A percentile compares a stretch with the other conserved stretches of the same genome.
phyloP scores from a whole-genome alignment of 1,140 invertebrate genomes.

The Geopemphigus sp. region DNA sequence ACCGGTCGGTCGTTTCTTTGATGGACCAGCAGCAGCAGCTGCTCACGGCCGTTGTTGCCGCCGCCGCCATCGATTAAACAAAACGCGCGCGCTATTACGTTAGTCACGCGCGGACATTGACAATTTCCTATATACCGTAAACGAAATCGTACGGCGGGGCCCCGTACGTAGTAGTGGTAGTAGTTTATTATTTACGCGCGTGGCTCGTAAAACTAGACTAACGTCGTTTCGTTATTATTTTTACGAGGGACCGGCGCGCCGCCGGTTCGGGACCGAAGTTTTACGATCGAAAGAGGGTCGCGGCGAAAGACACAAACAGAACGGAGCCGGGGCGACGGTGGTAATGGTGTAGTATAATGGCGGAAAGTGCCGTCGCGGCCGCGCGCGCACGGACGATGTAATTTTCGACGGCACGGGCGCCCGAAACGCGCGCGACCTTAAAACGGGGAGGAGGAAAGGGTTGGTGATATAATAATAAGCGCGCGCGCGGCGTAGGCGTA shows the following conservation, averaged over 20 bases:
- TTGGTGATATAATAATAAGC: background rate
- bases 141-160: no score
- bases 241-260: background rate
- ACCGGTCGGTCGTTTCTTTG: slow-evolving; percentile 20
- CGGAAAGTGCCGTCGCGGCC: no score
- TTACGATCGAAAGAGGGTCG: slow-evolving; percentile 30
- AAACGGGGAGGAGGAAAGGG: slow-evolving; percentile 13
- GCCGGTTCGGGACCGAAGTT: background rate
- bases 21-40: slow-evolving; percentile 39
- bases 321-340: no score
- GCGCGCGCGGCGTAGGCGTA: no score
- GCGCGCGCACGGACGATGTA: no score
- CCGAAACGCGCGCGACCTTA: slow-evolving; percentile 17
- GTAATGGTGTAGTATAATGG: no score
- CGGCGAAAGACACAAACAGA: slow-evolving; percentile 9
- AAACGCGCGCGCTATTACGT: slow-evolving; percentile 24
- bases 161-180: no score
- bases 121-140: slow-evolving; percentile 16
- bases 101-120: slow-evolving; percentile 20
- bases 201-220: slow-evolving; percentile 15
- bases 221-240: background rate
- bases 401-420: no score
- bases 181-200: slow-evolving; percentile 1
- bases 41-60: no score
- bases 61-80: slow-evolving; percentile 28